These are phyloP conservation scores for Tiliacea citrago DNA, from an alignment of 2,888 invertebrate genomes.

Conservation along the genomic window DNA sequence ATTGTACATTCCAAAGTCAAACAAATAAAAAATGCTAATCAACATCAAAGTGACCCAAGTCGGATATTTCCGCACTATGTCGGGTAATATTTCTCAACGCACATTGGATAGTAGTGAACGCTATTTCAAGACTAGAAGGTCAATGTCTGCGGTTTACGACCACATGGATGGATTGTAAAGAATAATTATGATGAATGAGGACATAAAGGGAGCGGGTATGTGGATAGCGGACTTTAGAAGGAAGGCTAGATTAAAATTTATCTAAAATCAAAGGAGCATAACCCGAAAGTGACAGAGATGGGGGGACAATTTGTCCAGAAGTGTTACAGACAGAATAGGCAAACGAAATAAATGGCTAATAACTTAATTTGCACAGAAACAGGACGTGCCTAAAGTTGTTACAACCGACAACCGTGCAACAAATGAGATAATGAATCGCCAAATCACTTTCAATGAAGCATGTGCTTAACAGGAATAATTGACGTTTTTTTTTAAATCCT, in stretches of 20 bases:
- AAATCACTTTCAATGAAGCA: not conserved
- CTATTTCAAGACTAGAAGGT: slow-evolving; percentile 83
- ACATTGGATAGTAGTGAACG: slow-evolving; percentile 69
- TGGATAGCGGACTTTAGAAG: not conserved
- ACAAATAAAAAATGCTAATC: slow-evolving; percentile 20
- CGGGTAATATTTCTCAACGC: slow-evolving; percentile 62
- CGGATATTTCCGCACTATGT: slow-evolving; percentile 44
- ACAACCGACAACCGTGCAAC: not conserved
- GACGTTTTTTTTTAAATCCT: not conserved
- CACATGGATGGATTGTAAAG: slow-evolving; percentile 59
- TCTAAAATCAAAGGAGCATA: not conserved
- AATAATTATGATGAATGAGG: slow-evolving; percentile 43
- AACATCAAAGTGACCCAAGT: slow-evolving; percentile 43
- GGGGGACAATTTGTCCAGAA: not conserved
- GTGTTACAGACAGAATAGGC: not conserved
- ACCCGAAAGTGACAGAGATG: not conserved
- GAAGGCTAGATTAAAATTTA: not conserved
- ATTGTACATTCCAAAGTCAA: slow-evolving; percentile 4
- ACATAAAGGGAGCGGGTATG: slow-evolving; percentile 28
- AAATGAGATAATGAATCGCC: not conserved
- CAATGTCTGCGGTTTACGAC: slow-evolving; percentile 83
- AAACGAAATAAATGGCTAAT: not conserved
- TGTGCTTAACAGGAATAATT: not conserved
- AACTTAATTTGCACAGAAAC: not conserved
- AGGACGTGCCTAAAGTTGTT: not conserved